Evolutionary conservation across 2,797 vertebrate genomes (phyloP).

Genomic region (Rhabdophis nuchalis): DNA sequence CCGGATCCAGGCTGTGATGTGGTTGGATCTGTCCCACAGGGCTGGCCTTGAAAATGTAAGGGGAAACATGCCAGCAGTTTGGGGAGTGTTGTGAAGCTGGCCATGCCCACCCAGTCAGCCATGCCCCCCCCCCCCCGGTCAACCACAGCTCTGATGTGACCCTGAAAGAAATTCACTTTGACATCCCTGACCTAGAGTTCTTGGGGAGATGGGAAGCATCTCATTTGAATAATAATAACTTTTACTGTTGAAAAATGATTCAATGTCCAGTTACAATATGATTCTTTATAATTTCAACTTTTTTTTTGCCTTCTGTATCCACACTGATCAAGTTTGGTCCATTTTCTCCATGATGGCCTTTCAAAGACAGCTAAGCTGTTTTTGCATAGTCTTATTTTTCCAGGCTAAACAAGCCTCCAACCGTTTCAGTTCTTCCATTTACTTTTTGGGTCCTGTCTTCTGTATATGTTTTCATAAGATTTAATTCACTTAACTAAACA

Average conservation of each 20-base stretch:
- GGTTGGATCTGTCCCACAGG: too few species aligned
- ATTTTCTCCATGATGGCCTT: not conserved
- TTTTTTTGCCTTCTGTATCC: not conserved
- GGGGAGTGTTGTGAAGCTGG: too few species aligned
- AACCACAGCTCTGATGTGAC: too few species aligned
- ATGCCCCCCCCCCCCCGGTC: too few species aligned
- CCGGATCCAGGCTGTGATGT: too few species aligned
- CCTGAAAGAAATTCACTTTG: too few species aligned
- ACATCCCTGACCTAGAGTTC: not conserved
- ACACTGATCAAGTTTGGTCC: not conserved
- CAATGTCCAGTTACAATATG: not conserved
- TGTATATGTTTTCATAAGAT: not conserved
- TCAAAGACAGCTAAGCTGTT: not conserved
- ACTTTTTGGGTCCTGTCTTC: not conserved
- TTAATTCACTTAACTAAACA: not conserved
- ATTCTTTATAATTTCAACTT: not conserved
- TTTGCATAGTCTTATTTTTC: not conserved
- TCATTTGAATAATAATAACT: not conserved
- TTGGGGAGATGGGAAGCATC: not conserved
- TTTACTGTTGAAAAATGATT: not conserved
- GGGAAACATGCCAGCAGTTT: too few species aligned
- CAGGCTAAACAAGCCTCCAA: not conserved
- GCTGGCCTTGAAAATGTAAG: too few species aligned
- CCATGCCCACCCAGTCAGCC: too few species aligned
- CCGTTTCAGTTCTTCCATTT: not conserved